These are phyloP conservation scores for Nephila pilipes DNA, from an alignment of 1,140 invertebrate genomes.

Conservation along the genomic window DNA sequence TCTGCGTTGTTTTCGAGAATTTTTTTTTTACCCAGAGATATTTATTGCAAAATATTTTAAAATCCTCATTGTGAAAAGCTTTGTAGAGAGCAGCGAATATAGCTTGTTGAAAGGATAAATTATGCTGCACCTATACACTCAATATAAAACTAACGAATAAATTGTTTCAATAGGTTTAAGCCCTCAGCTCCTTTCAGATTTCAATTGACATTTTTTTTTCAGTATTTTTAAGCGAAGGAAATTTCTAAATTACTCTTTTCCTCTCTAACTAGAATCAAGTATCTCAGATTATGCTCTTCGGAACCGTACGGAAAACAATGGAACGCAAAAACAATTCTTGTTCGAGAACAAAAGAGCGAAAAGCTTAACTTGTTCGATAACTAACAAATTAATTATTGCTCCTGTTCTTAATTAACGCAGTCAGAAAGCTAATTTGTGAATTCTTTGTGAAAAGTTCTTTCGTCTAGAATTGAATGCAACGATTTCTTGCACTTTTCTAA, in stretches of 20 bases:
- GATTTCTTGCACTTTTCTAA: not conserved
- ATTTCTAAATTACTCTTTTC: not conserved
- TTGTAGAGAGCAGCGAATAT: no score
- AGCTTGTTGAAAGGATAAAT: no score
- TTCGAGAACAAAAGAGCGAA: not conserved
- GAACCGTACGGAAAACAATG: not conserved
- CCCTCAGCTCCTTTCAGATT: no score
- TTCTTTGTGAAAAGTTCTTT: slow-evolving; percentile 11
- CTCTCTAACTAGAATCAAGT: not conserved
- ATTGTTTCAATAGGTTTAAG: no score
- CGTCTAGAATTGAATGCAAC: not conserved
- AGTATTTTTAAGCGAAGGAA: not conserved
- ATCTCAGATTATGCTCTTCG: not conserved
- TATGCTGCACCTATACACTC: no score
- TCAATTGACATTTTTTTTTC: no score
- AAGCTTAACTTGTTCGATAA: slow-evolving; percentile 3
- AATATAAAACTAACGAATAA: no score
- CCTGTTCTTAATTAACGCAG: not conserved
- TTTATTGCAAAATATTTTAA: no score
- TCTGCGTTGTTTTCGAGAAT: no score
- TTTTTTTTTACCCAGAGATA: no score
- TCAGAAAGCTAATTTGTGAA: not conserved
- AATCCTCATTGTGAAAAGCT: no score
- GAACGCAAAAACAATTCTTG: not conserved
- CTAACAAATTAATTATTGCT: slow-evolving; percentile 32